Evolutionary conservation across 2,113 vertebrate genomes (phyloP).

Genomic region (Passer domesticus): DNA sequence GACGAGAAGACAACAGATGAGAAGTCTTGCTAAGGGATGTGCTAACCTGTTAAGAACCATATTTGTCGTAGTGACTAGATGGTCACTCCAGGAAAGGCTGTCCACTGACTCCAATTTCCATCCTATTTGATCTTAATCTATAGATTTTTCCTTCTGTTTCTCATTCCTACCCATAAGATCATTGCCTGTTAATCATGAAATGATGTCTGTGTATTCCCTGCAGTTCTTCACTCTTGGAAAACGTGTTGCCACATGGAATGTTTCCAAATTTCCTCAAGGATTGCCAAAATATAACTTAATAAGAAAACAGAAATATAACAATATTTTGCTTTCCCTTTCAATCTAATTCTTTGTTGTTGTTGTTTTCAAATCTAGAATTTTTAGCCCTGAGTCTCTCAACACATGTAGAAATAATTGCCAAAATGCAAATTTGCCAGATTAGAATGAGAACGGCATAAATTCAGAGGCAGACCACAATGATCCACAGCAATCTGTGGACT

Average conservation of each 20-base stretch:
- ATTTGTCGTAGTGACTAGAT: not conserved
- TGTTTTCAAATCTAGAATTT: constrained; percentile 16
- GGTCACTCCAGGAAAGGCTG: not conserved
- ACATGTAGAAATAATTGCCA: constrained; percentile 22
- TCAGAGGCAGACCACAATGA: not conserved
- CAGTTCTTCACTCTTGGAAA: constrained; percentile 32
- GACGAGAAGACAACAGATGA: not conserved
- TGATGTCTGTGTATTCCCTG: not conserved
- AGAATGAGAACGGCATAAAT: not conserved
- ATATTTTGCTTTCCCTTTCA: constrained; percentile 45
- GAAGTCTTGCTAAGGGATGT: not conserved
- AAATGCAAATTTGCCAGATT: constrained; percentile 15
- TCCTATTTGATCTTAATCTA: not conserved
- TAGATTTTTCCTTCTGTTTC: constrained; percentile 3
- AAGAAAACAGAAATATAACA: constrained; percentile 52
- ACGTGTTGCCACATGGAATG: constrained; percentile 22
- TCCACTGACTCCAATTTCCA: not conserved
- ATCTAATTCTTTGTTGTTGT: constrained; percentile 8
- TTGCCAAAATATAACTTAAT: constrained; percentile 52
- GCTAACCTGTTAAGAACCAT: not conserved
- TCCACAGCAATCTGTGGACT: not conserved
- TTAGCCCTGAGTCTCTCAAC: not conserved
- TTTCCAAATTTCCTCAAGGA: constrained; percentile 42
- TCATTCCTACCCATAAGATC: not conserved
- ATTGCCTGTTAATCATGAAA: constrained; percentile 20